These are phyloP conservation scores for Telmatherina bonti DNA, from an alignment of 2,797 vertebrate species.

Conservation along the genomic window DNA sequence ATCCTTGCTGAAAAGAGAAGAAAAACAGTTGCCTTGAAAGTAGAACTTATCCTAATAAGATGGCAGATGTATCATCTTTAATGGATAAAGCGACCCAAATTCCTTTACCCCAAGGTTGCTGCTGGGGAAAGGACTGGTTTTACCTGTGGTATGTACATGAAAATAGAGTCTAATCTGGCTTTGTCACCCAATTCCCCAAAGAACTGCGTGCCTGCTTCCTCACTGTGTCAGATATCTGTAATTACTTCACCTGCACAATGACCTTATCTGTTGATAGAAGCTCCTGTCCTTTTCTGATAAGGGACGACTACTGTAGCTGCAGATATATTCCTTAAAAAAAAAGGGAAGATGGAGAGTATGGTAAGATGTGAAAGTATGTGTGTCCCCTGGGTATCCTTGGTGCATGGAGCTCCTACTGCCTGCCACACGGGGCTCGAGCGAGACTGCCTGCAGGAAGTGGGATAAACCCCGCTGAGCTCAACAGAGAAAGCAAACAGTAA, in stretches of 20 bases:
- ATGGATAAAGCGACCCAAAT: constrained; percentile 77
- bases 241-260: constrained; percentile 68
- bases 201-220: constrained; percentile 39
- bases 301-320: constrained; percentile 33
- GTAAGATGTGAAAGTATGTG: constrained; percentile 14
- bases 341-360: constrained; percentile 16
- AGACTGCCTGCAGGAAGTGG: constrained; percentile 37
- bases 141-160: constrained; percentile 66
- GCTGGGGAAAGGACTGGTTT: constrained; percentile 27
- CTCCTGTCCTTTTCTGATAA: constrained; percentile 62
- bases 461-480: constrained; percentile 38
- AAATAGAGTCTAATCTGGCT: constrained; percentile 61
- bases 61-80: constrained; percentile 72
- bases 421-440: constrained; percentile 34
- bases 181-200: constrained; percentile 59
- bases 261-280: constrained; percentile 69
- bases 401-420: constrained; percentile 27
- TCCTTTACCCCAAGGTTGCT: constrained; percentile 42
- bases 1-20: constrained; percentile 19
- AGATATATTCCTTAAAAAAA: constrained; percentile 33
- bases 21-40: constrained; percentile 47
- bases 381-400: constrained; percentile 63
- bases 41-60: constrained; percentile 63
- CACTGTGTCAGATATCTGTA: constrained; percentile 60
- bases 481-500: constrained; percentile 50